Base-by-base conservation (phyloP, 2,888 invertebrate species). In the Tineola bisselliella region DNA sequence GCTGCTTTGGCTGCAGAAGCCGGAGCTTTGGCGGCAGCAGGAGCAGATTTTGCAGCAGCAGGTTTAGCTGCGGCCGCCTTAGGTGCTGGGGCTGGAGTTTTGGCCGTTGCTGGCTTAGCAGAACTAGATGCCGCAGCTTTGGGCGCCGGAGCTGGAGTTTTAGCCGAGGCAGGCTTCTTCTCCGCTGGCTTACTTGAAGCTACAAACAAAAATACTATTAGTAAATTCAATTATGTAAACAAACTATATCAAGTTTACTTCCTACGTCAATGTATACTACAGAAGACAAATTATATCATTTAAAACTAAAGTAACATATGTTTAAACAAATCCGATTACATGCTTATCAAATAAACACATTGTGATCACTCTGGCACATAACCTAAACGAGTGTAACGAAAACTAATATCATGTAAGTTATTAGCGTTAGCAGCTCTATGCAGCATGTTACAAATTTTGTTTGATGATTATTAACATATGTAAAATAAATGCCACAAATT, bases 61-160 rank as follows among this genome's bases (percentile, higher is more conserved):
- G 81, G 64, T 59, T 65, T 60, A 44, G 65, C 69, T 0, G 75
- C 70, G 11, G 75, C 68, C 48, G 75, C 66, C 54, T 70, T 60
- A 15, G 72, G 63, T 13, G 77, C 68, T 8, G 73, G 66, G 8
- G 81, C 74, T 8, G 82, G 68, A 8, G 88, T 73, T 30, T 87
- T 65, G 87, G 88, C 0, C 84, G 75, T 11, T 87, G 83, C 82
- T 64, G 84, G 78, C 10, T 38, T 68, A 4, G 81, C 75, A 12
- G 79, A 69, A 44, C 84, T 84, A 61, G 84, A 79, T 62, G 81
- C 74, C 8, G 75, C 68, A 43, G 74, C 66, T 57, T 70, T 60
- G 13, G 77, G 64, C 11, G 86, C 75, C 61, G 89, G 79, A 57
- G 89, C 86, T 65, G 84, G 84, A 69, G 88, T 72, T 60, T 81